Evolutionary conservation across 2,888 invertebrate genomes (phyloP), one percentile per base, ranked within the genome.

Genomic region (Phrixothrix hirtus): DNA sequence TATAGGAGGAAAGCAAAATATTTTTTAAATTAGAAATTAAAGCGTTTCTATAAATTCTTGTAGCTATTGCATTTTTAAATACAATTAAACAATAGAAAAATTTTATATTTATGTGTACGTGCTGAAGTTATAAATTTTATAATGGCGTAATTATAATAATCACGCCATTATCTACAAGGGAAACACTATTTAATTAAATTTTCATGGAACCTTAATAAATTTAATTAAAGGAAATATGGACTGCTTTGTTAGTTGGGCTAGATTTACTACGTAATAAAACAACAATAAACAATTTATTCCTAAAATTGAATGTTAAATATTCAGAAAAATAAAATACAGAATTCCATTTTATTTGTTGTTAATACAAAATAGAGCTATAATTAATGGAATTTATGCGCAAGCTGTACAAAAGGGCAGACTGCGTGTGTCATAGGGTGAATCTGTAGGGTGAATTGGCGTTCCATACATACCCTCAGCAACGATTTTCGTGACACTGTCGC

Each of bases 351-450:
- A 38, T 48, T 42, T 34, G 6, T 17, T 27, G 11, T 34, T 44
- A 49, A 54, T 49, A 37, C 39, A 54, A 49, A 49, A 49, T 54
- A 54, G 44, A 49, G 45, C 26, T 37, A 38, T 32, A 45, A 39
- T 29, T 54, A 54, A 54, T 49, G 41, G 49, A 54, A 49, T 54
- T 54, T 54, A 54, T 54, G 54, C 49, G 54, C 36, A 41, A 46
- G 47, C 54, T 54, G 54, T 54, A 54, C 54, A 39, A 39, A 45
- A 46, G 45, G 53, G 54, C 34, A 50, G 29, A 37, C 30, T 26
- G 43, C 36, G 49, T 48, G 44, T 48, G 44, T 48, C 44, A 44
- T 48, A 43, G 53, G 54, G 48, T 44, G 45, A 54, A 45, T 54
- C 54, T 25, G 36, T 37, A 37, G 54, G 54, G 54, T 39, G 48